Conservation (phyloP, 1,140 invertebrate species). For the Philaenus spumarius region DNA sequence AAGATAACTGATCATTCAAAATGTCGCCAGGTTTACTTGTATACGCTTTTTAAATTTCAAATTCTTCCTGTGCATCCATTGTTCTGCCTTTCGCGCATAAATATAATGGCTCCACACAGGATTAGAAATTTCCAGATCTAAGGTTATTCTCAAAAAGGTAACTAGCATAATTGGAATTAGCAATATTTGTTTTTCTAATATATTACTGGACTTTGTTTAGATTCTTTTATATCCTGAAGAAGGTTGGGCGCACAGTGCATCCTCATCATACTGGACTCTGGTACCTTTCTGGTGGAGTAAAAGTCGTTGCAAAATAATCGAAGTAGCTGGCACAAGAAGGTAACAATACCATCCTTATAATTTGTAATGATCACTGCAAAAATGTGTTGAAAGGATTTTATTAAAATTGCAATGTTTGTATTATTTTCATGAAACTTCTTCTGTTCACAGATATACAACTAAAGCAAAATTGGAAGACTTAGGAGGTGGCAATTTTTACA, state of each 20-base stretch:
- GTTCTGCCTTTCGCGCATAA: too few species aligned
- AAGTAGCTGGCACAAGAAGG: slow-evolving; percentile 72
- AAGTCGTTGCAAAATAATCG: slow-evolving; percentile 72
- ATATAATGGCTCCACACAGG: too few species aligned
- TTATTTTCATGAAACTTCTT: not conserved
- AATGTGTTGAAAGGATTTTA: not conserved
- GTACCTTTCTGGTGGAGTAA: slow-evolving; percentile 79
- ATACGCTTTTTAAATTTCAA: too few species aligned
- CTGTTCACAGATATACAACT: slow-evolving; percentile 55
- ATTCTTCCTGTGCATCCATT: too few species aligned
- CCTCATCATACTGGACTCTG: slow-evolving; percentile 79
- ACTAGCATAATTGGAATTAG: not conserved
- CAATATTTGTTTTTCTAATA: not conserved
- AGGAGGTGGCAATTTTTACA: slow-evolving; percentile 65
- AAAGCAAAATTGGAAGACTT: slow-evolving; percentile 72
- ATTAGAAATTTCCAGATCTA: too few species aligned
- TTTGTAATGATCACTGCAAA: too few species aligned
- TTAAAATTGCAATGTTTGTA: not conserved
- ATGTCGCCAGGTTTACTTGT: too few species aligned
- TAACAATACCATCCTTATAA: slow-evolving; percentile 33
- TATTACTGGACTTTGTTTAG: slow-evolving; percentile 39
- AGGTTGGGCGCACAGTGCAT: slow-evolving; percentile 76
- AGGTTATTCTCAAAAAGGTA: too few species aligned
- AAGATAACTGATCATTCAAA: too few species aligned
- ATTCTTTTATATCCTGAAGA: slow-evolving; percentile 79